phyloP scores from a whole-genome alignment of 2,888 invertebrate genomes.

The Drosophila mimica region DNA sequence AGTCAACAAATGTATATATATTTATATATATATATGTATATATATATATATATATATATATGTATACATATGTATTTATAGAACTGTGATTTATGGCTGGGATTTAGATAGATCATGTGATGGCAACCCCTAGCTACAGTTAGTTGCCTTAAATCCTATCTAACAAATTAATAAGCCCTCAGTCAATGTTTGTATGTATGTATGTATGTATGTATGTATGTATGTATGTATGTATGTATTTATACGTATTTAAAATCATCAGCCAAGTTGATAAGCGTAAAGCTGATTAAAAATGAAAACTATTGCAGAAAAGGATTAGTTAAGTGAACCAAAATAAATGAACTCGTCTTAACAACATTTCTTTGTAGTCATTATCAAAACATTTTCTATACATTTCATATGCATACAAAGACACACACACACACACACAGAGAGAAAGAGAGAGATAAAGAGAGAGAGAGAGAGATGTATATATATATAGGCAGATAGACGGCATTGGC shows the following conservation, averaged over 20 bases:
- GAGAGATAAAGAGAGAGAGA: neutral
- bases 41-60: conserved; percentile 2
- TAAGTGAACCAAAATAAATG: conserved; percentile 81
- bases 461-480: neutral
- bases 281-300: conserved; percentile 78
- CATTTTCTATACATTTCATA: conserved; percentile 67
- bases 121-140: conserved; percentile 18
- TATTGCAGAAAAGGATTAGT: conserved; percentile 78
- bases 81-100: conserved; percentile 53
- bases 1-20: neutral
- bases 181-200: neutral
- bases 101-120: conserved; percentile 67
- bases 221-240: no score
- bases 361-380: conserved; percentile 78
- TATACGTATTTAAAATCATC: neutral
- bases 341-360: conserved; percentile 76
- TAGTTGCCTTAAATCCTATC: conserved; percentile 24
- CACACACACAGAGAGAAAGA: neutral
- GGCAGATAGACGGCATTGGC: conserved; percentile 24
- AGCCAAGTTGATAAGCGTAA: conserved; percentile 59
- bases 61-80: conserved; percentile 7
- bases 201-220: neutral
- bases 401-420: conserved; percentile 40
- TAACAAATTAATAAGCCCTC: conserved; percentile 26
- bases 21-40: conserved; percentile 9